Evolutionary conservation across 2,113 vertebrate species (phyloP), one percentile per base, ranked within the genome.

Genomic region (Taxidea taxus): DNA sequence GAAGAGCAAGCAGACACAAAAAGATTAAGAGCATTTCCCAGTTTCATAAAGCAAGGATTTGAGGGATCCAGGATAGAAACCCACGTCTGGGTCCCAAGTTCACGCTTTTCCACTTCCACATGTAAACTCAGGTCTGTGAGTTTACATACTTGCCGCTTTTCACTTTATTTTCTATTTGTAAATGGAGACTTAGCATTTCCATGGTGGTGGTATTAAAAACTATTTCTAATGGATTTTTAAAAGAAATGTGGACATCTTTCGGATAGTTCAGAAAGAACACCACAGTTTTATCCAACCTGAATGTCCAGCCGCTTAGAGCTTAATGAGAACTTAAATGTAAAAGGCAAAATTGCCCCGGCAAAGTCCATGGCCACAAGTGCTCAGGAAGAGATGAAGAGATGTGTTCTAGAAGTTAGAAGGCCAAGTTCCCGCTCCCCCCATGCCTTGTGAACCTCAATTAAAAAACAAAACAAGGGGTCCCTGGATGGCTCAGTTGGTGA

Each of bases 271-370:
- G 44, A 97, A 95, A 75, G 37, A 37, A 8, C 13, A 7, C 62
- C 15, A 82, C 51, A 2, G 3, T 85, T 90, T 87, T 64, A 42
- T 44, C 92, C 5, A 54, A 13, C 16, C 49, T 85, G 56, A 44
- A 70, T 97, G 95, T 85, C 37, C 27, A 94, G 10, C 39, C 64
- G 18, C 74, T 96, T 72, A 42, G 25, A 94, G 31, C 25, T 87
- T 85, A 95, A 92, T 90, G 47, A 77, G 44, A 92, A 29, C 42
- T 90, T 74, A 87, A 62, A 18, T 81, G 29, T n/a, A 87, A 42
- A 96, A 85, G 14, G 39, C 23, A 92, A 29, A 62, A 70, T 66
- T 37, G 42, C 47, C 9, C 29, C 34, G 68, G 77, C 15, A 81
- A 86, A 68, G 13, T n/a, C 29, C 10, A 3, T 56, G 75, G 42